These are phyloP conservation scores for Thalassoma bifasciatum DNA, from an alignment of 2,113 vertebrate genomes.

Conservation along the genomic window DNA sequence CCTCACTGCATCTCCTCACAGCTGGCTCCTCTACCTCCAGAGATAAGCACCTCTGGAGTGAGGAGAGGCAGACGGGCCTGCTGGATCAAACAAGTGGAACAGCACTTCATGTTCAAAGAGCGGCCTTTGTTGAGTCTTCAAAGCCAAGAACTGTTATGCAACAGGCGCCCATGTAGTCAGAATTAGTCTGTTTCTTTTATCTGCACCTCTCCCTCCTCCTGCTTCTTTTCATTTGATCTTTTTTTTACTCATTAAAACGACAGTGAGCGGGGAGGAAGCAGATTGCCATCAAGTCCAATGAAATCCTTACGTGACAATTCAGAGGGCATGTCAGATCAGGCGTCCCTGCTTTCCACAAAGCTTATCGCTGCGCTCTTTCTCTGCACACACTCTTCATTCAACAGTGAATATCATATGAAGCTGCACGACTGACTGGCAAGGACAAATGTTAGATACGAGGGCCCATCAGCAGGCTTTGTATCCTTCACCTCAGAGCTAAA, in stretches of 20 bases:
- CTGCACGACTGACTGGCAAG: not conserved
- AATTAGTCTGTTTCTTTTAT: slow-evolving; percentile 71
- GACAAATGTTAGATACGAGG: not conserved
- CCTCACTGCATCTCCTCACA: not conserved
- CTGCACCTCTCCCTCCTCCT: slow-evolving; percentile 22
- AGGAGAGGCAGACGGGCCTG: slow-evolving; percentile 24
- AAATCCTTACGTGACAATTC: slow-evolving; percentile 38
- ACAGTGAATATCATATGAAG: slow-evolving; percentile 6
- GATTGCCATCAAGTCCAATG: slow-evolving; percentile 44
- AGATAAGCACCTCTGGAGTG: slow-evolving; percentile 28
- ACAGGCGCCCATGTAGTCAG: slow-evolving; percentile 63
- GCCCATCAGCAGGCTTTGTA: not conserved
- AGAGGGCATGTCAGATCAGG: slow-evolving; percentile 6
- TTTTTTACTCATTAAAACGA: slow-evolving; percentile 60
- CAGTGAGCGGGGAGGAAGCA: slow-evolving; percentile 33
- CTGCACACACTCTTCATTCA: not conserved
- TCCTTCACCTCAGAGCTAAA: not conserved
- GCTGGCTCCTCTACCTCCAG: not conserved
- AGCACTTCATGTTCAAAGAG: slow-evolving; percentile 65
- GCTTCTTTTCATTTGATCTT: slow-evolving; percentile 47
- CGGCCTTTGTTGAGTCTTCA: slow-evolving; percentile 69
- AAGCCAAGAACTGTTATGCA: slow-evolving; percentile 74
- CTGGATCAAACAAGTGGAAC: slow-evolving; percentile 65
- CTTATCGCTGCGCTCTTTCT: not conserved
- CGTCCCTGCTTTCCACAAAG: not conserved